phyloP scores from a whole-genome alignment of 2,113 vertebrate genomes.

The Cebidichthys violaceus region DNA sequence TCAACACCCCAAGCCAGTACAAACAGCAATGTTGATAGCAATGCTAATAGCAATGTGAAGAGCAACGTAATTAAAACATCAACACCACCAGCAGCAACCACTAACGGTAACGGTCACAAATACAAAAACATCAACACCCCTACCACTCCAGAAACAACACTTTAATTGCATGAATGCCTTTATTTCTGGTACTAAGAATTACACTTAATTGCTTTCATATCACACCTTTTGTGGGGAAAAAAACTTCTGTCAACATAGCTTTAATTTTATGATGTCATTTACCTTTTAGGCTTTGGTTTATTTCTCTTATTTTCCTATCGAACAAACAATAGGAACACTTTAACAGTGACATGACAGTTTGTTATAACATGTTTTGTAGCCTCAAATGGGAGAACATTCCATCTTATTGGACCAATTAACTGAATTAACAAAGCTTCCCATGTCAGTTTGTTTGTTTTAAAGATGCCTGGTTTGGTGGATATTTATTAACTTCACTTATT shows the following conservation, averaged over 20 bases:
- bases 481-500: neutral
- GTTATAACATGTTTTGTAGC: neutral
- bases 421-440: neutral
- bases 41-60: neutral
- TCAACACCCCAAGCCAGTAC: neutral
- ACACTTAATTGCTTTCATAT: neutral
- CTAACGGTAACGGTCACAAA: neutral
- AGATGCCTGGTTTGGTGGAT: neutral
- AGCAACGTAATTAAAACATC: neutral
- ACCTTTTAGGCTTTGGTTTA: neutral
- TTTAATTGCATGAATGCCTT: neutral
- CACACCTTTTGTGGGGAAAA: neutral
- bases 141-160: neutral
- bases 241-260: neutral
- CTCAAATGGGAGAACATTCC: neutral
- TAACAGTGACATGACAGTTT: neutral
- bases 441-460: neutral
- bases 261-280: neutral
- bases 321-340: neutral
- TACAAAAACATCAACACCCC: neutral
- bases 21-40: neutral
- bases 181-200: neutral
- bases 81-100: neutral
- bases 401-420: neutral
- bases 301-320: neutral